These are phyloP conservation scores for Xerus inauris DNA, from an alignment of 2,113 vertebrate genomes.

Conservation along the genomic window DNA sequence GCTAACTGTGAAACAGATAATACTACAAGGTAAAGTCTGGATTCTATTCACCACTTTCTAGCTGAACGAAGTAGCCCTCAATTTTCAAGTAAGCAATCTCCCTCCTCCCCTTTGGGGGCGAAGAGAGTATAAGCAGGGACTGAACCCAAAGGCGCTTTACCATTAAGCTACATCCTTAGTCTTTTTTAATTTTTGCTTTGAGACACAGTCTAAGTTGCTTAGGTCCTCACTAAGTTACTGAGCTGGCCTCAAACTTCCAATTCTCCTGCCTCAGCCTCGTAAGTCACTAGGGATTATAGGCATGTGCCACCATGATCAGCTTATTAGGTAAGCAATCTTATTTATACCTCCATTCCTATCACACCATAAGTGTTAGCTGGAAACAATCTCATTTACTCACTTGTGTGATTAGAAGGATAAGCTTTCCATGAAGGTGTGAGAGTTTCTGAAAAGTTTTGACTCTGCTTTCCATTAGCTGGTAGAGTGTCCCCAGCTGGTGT, in stretches of 20 bases:
- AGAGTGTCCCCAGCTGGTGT: conserved; percentile 93
- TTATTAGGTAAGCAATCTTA: background rate
- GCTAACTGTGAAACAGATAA: background rate
- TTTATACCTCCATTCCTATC: background rate
- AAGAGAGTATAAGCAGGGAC: background rate
- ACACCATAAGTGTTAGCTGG: background rate
- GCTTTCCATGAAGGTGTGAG: conserved; percentile 95
- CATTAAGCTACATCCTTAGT: too few species aligned
- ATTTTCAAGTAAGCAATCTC: background rate
- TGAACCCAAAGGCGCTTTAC: background rate
- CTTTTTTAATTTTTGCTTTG: too few species aligned
- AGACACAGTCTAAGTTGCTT: too few species aligned
- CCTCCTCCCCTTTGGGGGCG: too few species aligned
- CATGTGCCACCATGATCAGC: too few species aligned
- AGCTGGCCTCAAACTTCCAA: too few species aligned
- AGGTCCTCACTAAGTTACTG: too few species aligned
- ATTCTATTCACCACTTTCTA: background rate
- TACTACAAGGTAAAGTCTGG: background rate
- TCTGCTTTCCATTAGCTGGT: conserved; percentile 97
- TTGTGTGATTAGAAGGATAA: conserved; percentile 95
- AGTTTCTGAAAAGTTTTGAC: conserved; percentile 96
- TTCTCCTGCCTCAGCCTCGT: too few species aligned
- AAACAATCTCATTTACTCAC: conserved; percentile 82
- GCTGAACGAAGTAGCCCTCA: background rate
- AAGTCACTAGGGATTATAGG: too few species aligned